A percentile compares a stretch with the other conserved stretches of the same genome.
Conservation (phyloP, 2,888 invertebrate genomes). For the Leucoptera coffeella region DNA sequence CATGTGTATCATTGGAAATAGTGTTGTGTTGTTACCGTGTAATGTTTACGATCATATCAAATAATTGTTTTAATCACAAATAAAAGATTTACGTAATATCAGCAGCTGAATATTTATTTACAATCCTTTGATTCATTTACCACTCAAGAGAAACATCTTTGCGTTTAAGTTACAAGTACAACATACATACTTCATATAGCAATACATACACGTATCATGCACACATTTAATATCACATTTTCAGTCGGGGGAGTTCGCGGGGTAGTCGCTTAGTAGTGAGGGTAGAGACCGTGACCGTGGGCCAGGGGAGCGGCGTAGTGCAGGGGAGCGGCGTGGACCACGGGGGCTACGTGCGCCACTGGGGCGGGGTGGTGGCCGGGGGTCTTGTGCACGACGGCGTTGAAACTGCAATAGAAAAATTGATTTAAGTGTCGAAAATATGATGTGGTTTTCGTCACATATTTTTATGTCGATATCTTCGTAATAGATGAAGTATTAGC, state of each 20-base stretch:
- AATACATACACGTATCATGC: conserved; percentile 17
- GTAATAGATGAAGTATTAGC: too few species aligned
- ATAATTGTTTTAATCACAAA: too few species aligned
- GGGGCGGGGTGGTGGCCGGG: conserved; percentile 41
- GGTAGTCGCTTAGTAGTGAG: conserved; percentile 26
- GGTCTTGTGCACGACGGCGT: conserved; percentile 49
- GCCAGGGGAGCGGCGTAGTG: conserved; percentile 20
- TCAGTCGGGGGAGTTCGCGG: conserved; percentile 17
- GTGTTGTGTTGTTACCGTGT: too few species aligned
- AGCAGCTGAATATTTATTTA: conserved; percentile 47
- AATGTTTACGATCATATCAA: too few species aligned
- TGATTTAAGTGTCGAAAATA: too few species aligned
- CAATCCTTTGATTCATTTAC: too few species aligned
- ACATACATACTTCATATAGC: conserved; percentile 16
- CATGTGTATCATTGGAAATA: too few species aligned
- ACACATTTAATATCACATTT: conserved; percentile 48
- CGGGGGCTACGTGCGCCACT: conserved; percentile 22
- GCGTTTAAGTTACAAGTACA: too few species aligned
- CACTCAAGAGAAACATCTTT: too few species aligned
- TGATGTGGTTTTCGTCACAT: too few species aligned
- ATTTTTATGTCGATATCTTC: too few species aligned
- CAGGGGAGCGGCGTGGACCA: conserved; percentile 22
- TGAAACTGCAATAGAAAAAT: conserved; percentile 29
- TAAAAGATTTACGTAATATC: conserved; percentile 18
- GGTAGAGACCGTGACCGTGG: conserved; percentile 28